Evolutionary conservation across 2,888 invertebrate genomes (phyloP).

Genomic region (Cephus rjabovi): DNA sequence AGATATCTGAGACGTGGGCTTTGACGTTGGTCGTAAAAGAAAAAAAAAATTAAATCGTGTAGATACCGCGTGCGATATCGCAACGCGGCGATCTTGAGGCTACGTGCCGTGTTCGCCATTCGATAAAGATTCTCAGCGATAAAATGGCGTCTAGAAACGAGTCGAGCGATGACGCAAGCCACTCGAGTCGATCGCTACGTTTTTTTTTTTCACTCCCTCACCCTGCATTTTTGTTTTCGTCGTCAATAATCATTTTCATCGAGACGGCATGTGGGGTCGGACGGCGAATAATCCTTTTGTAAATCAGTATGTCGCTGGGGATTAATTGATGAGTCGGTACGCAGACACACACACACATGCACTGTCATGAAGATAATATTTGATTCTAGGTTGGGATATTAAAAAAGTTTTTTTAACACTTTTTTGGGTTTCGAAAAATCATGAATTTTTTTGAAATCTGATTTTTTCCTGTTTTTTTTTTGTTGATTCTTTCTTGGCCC

Average conservation of each 20-base stretch:
- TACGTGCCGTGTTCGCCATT: constrained; percentile 19
- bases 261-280: background rate
- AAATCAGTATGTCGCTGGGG: background rate
- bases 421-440: background rate
- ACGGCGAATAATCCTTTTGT: background rate
- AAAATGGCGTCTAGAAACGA: constrained; percentile 39
- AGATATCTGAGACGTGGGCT: background rate
- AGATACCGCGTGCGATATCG: background rate
- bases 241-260: background rate
- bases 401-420: background rate
- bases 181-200: constrained; percentile 11
- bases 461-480: background rate
- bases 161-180: constrained; percentile 49
- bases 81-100: constrained; percentile 2
- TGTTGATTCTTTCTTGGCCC: background rate
- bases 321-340: background rate
- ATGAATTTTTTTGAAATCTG: background rate
- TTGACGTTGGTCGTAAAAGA: background rate
- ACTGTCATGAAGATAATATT: background rate
- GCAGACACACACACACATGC: background rate
- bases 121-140: constrained; percentile 49
- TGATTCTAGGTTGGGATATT: background rate
- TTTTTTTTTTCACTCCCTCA: background rate
- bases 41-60: constrained; percentile 1
- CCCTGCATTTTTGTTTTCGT: background rate